Evolutionary conservation across 2,113 vertebrate species (phyloP).

Genomic region (Ranitomeya imitator): DNA sequence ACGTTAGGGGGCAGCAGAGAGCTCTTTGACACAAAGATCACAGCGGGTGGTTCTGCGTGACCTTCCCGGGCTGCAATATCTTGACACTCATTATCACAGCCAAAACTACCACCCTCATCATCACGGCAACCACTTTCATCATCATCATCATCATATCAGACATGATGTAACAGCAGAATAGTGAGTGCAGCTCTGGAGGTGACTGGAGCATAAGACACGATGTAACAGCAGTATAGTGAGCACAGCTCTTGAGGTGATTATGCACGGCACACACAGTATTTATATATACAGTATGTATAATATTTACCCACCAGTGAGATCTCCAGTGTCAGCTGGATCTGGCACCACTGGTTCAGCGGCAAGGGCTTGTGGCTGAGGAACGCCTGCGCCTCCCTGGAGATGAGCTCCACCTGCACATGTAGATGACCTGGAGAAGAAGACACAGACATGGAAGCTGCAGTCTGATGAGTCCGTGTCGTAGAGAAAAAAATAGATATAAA

Average conservation of each 20-base stretch:
- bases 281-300: neutral
- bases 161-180: neutral
- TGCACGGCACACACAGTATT: neutral
- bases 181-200: neutral
- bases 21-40: too few relatives aligned
- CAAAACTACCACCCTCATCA: neutral
- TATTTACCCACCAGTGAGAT: slow-evolving; percentile 61
- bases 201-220: neutral
- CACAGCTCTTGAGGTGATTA: neutral
- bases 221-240: neutral
- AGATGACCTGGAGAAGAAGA: slow-evolving; percentile 65
- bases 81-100: too few relatives aligned
- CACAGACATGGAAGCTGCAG: neutral
- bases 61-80: too few relatives aligned
- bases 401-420: slow-evolving; percentile 70
- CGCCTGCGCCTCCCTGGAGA: slow-evolving; percentile 63
- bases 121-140: neutral
- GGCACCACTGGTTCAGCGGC: slow-evolving; percentile 73
- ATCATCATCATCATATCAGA: too few relatives aligned
- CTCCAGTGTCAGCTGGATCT: slow-evolving; percentile 64
- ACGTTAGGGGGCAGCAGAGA: too few relatives aligned
- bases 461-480: too few relatives aligned
- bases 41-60: too few relatives aligned
- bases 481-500: too few relatives aligned
- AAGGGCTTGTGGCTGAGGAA: slow-evolving; percentile 65